A percentile compares a stretch with the other conserved stretches of the same genome.
Conservation (phyloP, 1,140 invertebrate species). For the Drosophila saltans region DNA sequence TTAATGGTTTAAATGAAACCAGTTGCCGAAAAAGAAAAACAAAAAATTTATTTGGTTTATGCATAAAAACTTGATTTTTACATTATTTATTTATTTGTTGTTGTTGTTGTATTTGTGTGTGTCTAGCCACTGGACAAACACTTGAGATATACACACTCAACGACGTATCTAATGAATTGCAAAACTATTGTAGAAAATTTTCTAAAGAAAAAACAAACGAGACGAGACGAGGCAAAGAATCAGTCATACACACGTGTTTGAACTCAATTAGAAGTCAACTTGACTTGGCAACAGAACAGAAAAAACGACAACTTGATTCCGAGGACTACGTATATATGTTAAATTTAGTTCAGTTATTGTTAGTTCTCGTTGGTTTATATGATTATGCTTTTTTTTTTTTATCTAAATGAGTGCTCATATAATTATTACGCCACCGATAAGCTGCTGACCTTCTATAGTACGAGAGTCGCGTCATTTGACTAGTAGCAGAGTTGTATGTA, state of each 20-base stretch:
- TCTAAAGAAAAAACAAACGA: constrained; percentile 4
- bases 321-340: neutral
- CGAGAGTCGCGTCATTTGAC: neutral
- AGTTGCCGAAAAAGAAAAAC: neutral
- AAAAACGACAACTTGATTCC: neutral
- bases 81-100: constrained; percentile 16
- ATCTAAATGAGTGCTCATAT: constrained; percentile 55
- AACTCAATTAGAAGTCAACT: constrained; percentile 33
- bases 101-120: neutral
- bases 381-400: neutral
- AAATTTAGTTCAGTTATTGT: neutral
- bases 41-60: constrained; percentile 1
- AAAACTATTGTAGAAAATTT: constrained; percentile 14
- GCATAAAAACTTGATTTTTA: constrained; percentile 10
- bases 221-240: constrained; percentile 4
- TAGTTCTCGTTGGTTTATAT: constrained; percentile 1
- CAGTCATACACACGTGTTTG: constrained; percentile 39
- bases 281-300: constrained; percentile 34
- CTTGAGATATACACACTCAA: neutral
- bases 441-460: neutral
- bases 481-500: neutral
- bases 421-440: constrained; percentile 58
- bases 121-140: constrained; percentile 16
- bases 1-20: constrained; percentile 1
- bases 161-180: constrained; percentile 20